Percentiles rank a stretch among this genome's conserved stretches.
Conservation (phyloP, 2,113 vertebrate species). For the Petaurus breviceps region DNA sequence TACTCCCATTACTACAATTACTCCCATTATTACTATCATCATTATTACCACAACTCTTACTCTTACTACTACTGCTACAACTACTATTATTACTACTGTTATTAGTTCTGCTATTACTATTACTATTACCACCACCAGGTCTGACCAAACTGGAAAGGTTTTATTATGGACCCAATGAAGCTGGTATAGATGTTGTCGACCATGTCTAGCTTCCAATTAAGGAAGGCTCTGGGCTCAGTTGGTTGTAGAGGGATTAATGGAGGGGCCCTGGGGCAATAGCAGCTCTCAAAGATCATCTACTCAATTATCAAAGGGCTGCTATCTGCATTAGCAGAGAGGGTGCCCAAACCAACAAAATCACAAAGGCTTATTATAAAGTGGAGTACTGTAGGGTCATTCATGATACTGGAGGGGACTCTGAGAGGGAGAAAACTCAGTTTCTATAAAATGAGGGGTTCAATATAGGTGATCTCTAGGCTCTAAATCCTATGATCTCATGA, state of each 20-base stretch:
- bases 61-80: background rate
- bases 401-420: background rate
- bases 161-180: background rate
- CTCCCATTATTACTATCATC: too few relatives aligned
- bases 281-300: background rate
- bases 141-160: background rate
- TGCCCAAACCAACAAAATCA: background rate
- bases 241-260: background rate
- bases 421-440: background rate
- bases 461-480: background rate
- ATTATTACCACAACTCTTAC: background rate
- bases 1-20: background rate
- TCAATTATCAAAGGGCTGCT: background rate
- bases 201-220: background rate
- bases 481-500: background rate
- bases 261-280: background rate
- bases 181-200: background rate
- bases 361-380: background rate
- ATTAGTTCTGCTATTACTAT: background rate
- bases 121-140: background rate
- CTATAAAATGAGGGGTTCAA: background rate
- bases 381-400: background rate
- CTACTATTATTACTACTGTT: background rate
- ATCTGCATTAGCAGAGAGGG: background rate
- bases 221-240: background rate